Evolutionary conservation across 2,797 vertebrate genomes (phyloP).

Genomic region (Sus cebifrons): DNA sequence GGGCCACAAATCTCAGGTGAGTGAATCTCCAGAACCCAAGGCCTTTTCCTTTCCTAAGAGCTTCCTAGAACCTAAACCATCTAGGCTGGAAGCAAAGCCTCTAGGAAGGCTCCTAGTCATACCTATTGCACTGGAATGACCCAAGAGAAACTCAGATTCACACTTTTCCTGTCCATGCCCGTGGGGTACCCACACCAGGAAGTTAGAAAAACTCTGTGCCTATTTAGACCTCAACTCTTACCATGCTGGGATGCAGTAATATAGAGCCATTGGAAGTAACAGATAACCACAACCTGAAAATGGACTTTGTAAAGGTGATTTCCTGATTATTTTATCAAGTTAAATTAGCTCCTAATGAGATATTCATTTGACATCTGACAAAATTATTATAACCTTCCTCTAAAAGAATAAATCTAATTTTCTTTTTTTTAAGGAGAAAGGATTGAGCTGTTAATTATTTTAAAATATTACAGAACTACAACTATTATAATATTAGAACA

Average conservation of each 20-base stretch:
- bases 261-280: not conserved
- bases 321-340: not conserved
- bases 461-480: slow-evolving; percentile 28
- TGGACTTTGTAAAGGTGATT: not conserved
- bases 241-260: not conserved
- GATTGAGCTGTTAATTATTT: not conserved
- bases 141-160: not conserved
- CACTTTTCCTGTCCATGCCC: not conserved
- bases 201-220: not conserved
- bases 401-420: slow-evolving; percentile 29
- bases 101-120: not conserved
- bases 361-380: slow-evolving; percentile 6
- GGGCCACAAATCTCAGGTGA: not conserved
- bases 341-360: slow-evolving; percentile 4
- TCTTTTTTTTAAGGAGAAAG: not conserved
- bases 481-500: not conserved
- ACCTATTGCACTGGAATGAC: not conserved
- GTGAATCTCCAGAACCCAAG: not conserved
- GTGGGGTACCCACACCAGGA: not conserved
- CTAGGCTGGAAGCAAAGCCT: not conserved
- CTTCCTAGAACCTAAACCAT: not conserved
- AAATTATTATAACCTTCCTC: slow-evolving; percentile 14
- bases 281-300: not conserved
- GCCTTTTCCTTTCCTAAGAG: not conserved
- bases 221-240: not conserved